Evolutionary conservation across 64 coral and sea anemone genomes (phyloP).

Genomic region (Actinia equina): DNA sequence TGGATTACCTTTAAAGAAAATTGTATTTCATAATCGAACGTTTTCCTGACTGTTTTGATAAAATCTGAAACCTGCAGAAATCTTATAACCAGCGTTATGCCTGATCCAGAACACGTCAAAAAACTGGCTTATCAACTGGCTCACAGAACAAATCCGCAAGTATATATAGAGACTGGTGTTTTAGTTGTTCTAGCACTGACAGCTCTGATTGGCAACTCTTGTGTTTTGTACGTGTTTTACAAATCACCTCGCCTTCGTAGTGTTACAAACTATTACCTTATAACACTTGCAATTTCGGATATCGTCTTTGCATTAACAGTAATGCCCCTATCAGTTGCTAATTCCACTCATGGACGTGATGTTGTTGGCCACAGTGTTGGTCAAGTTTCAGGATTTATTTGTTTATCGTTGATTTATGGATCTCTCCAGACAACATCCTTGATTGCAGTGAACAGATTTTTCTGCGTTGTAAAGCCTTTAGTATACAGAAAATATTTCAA

Average conservation of each 20-base stretch:
- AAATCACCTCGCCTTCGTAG: conserved; percentile 35
- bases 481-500: conserved; percentile 33
- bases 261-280: conserved; percentile 31
- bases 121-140: too few relatives aligned
- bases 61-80: too few relatives aligned
- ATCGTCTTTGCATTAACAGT: not conserved
- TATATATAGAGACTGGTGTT: not conserved
- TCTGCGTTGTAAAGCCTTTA: conserved; percentile 34
- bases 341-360: not conserved
- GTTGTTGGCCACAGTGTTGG: not conserved
- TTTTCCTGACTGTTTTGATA: too few relatives aligned
- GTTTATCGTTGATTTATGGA: not conserved
- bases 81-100: too few relatives aligned
- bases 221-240: conserved; percentile 51
- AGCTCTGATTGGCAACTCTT: conserved; percentile 34
- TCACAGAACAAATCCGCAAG: too few relatives aligned
- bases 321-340: conserved; percentile 1
- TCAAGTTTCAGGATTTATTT: conserved; percentile 37
- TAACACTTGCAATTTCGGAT: conserved; percentile 43
- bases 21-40: too few relatives aligned
- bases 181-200: not conserved
- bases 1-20: too few relatives aligned
- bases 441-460: conserved; percentile 49
- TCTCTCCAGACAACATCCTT: conserved; percentile 26
- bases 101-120: too few relatives aligned